These are phyloP conservation scores for Mustela nigripes DNA, from an alignment of 2,113 vertebrate species.

Conservation along the genomic window DNA sequence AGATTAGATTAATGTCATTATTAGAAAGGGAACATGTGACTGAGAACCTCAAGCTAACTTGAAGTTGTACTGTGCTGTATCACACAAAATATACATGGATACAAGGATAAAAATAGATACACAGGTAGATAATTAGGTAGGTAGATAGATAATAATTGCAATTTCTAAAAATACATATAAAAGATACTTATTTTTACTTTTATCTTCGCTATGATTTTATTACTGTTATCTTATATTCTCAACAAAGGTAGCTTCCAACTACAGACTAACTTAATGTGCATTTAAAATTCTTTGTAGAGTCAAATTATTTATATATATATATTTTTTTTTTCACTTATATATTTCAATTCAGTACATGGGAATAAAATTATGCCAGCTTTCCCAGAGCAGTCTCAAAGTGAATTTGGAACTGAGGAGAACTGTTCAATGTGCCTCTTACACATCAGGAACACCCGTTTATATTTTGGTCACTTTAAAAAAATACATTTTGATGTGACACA, in stretches of 20 bases:
- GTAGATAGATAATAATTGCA: neutral
- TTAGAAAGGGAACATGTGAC: neutral
- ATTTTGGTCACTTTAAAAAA: neutral
- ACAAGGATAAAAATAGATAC: neutral
- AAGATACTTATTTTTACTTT: neutral
- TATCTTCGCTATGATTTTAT: neutral
- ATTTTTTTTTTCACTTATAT: conserved; percentile 35
- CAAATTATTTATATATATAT: conserved; percentile 51
- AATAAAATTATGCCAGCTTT: conserved; percentile 62
- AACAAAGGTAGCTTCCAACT: conserved; percentile 11
- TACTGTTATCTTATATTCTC: neutral
- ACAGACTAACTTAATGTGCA: conserved; percentile 61
- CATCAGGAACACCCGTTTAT: conserved; percentile 77
- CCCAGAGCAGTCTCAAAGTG: neutral
- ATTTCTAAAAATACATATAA: neutral
- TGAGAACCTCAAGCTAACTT: neutral
- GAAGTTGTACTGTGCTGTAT: neutral
- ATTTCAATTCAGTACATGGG: conserved; percentile 58
- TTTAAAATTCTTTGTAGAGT: conserved; percentile 56
- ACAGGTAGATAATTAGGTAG: neutral
- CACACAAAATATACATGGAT: neutral
- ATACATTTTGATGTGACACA: neutral
- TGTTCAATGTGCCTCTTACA: neutral
- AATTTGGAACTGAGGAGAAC: neutral
- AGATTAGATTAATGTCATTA: neutral